Base-by-base conservation (phyloP, 2,888 invertebrate species). In the Platypus cylindrus region DNA sequence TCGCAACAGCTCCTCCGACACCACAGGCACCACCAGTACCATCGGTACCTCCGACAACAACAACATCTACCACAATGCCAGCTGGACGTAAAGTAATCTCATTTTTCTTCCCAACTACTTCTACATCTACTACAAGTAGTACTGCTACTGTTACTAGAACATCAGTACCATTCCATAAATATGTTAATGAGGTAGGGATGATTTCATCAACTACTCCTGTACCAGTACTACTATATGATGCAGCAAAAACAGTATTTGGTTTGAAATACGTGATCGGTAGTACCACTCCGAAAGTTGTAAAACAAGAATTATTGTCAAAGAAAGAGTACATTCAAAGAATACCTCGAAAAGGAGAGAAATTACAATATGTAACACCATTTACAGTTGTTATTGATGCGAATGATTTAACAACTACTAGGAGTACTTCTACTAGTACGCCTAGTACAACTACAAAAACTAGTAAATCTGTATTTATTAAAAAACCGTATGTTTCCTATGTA, bases 371-470 rank as follows among this genome's bases (percentile, higher is more conserved):
- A 7, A 8, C 38, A 9, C 39, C 36, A 5, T 39, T 39, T 16
- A 39, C 39, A 3, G 37, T 43, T 13, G 23, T 35, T 3, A 43
- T 43, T 30, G 33, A 43, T 31, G 37, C 43, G 5, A 35, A 37
- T 5, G 37, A 40, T 13, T 32, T 43, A 13, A 34, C 36, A 2
- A 37, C 39, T 15, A 30, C 34, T 17, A 26, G 25, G 3, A 16
- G 22, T 12, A 16, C 26, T 11, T 12, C 38, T 13, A 27, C 37
- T n/a, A 30, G 13, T 3, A 36, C 34, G 7, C 32, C 37, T 1
- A 15, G 11, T 11, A 18, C 31, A 5, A 34, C 23, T 17, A 32
- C 32, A 17, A 5, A 12, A 7, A 16, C 14, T 2, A 28, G 33
- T 5, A 12, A 18, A 15, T 18, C 29, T 2, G n/a, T n/a, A 5